Evolutionary conservation across 2,888 invertebrate species (phyloP).

Genomic region (Lithophane ornitopus): DNA sequence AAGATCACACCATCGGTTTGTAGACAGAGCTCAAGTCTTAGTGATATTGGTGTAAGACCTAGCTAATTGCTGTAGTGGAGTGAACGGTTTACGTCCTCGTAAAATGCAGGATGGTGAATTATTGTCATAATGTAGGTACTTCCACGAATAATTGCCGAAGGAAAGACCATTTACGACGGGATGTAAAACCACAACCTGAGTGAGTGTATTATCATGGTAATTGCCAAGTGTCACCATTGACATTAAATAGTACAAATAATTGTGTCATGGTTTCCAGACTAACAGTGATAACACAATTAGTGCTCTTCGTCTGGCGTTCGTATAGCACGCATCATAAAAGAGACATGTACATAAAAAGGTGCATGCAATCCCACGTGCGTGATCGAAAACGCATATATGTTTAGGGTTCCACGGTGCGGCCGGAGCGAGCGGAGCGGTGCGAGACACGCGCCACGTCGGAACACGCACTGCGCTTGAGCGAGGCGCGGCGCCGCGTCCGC

Average conservation of each 20-base stretch:
- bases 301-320: not conserved
- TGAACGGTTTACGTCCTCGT: not conserved
- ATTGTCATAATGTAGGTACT: not conserved
- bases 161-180: not conserved
- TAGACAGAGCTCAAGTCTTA: constrained; percentile 1
- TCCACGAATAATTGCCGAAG: not conserved
- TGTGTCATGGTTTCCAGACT: no score
- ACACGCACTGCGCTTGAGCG: constrained; percentile 71
- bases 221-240: not conserved
- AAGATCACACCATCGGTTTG: constrained; percentile 79
- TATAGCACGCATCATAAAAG: not conserved
- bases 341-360: not conserved
- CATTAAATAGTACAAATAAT: not conserved
- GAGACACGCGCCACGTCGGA: constrained; percentile 68
- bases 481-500: constrained; percentile 72
- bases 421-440: constrained; percentile 23
- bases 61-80: not conserved
- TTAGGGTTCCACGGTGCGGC: constrained; percentile 71
- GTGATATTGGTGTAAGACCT: not conserved
- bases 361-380: no score
- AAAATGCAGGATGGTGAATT: not conserved
- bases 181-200: not conserved
- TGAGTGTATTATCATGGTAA: not conserved
- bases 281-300: not conserved
- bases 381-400: not conserved